Evolutionary conservation across 2,888 invertebrate species (phyloP).

Genomic region (Sinhomidia bicolor): DNA sequence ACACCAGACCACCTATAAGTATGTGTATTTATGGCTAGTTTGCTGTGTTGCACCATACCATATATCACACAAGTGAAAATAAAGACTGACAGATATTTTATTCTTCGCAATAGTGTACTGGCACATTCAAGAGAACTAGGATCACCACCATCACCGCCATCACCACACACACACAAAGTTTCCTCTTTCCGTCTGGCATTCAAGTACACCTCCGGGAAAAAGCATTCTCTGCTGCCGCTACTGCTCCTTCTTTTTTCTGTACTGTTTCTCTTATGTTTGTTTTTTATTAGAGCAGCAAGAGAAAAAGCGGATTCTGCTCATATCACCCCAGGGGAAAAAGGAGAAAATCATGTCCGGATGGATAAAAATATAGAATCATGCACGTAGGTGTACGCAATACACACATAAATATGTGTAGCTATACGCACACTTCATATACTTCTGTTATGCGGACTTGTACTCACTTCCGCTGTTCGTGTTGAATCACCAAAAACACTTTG

Average conservation of each 20-base stretch:
- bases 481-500: constrained; percentile 20
- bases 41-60: constrained; percentile 33
- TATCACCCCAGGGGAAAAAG: background rate
- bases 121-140: background rate
- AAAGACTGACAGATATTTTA: constrained; percentile 34
- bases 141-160: constrained; percentile 9
- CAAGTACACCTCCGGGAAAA: constrained; percentile 20
- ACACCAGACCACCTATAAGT: no score
- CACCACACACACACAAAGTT: background rate
- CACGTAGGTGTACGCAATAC: background rate
- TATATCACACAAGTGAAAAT: constrained; percentile 10
- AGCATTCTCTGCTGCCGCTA: no score
- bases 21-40: background rate
- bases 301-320: background rate
- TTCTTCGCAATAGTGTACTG: background rate
- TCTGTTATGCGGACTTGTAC: background rate
- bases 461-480: background rate
- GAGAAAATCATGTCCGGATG: constrained; percentile 25
- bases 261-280: background rate
- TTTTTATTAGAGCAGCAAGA: background rate
- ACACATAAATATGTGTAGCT: background rate
- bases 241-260: background rate
- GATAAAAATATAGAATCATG: background rate
- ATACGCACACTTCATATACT: background rate
- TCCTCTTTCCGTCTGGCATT: constrained; percentile 7